Conservation (phyloP, 2,888 invertebrate species). For the Stramonita haemastoma region DNA sequence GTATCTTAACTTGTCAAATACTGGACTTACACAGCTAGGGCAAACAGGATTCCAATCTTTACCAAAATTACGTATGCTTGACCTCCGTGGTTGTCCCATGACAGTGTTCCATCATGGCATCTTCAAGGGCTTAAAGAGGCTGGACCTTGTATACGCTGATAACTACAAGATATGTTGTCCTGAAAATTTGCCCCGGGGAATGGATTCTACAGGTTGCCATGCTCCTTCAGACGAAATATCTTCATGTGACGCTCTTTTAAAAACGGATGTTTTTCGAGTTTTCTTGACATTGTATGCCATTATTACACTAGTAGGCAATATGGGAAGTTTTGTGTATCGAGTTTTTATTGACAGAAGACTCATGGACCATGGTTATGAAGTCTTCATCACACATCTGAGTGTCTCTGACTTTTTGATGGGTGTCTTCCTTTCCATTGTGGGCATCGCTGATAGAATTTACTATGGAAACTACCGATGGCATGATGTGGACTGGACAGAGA, state of each 20-base stretch:
- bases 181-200: background rate
- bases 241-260: constrained; percentile 38
- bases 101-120: background rate
- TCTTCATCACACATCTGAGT: constrained; percentile 44
- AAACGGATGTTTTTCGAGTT: constrained; percentile 21
- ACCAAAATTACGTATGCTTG: background rate
- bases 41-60: constrained; percentile 2
- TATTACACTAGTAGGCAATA: constrained; percentile 32
- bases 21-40: background rate
- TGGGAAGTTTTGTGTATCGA: constrained; percentile 31
- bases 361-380: constrained; percentile 8
- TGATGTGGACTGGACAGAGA: constrained; percentile 56
- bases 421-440: constrained; percentile 56
- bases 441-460: constrained; percentile 56
- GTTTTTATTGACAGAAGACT: background rate
- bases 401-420: constrained; percentile 57
- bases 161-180: constrained; percentile 40
- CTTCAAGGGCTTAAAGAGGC: background rate
- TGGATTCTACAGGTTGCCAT: background rate
- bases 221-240: constrained; percentile 41
- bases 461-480: constrained; percentile 56
- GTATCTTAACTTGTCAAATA: background rate
- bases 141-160: constrained; percentile 42
- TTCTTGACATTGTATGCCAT: constrained; percentile 14
- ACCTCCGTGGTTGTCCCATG: constrained; percentile 28